A percentile compares a stretch with the other conserved stretches of the same genome.
phyloP scores from a whole-genome alignment of 2,888 invertebrate genomes.

The Silvanus unidentatus region DNA sequence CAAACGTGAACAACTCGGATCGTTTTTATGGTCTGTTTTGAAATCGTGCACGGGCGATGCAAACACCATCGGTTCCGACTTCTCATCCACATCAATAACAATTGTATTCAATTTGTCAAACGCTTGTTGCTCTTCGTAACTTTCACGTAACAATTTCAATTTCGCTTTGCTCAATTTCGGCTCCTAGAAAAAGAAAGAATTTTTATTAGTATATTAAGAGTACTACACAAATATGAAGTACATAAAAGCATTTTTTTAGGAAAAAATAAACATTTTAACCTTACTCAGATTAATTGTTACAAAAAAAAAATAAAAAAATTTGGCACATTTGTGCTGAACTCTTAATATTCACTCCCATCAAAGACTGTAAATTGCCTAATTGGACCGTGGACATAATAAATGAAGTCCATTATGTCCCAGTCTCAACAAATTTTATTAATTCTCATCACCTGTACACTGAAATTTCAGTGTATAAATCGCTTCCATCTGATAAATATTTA shows the following conservation, averaged over 20 bases:
- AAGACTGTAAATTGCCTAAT: no score
- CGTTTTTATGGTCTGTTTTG: not conserved
- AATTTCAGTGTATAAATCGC: no score
- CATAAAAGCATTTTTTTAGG: conserved; percentile 28
- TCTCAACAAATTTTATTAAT: no score
- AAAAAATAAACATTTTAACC: not conserved
- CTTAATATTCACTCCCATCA: conserved; percentile 20
- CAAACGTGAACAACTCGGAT: conserved; percentile 8
- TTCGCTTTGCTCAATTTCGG: conserved; percentile 30
- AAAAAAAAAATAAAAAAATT: no score
- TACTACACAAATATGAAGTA: conserved; percentile 11
- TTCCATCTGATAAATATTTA: no score
- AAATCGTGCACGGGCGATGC: not conserved
- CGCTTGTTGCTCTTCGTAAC: conserved; percentile 8
- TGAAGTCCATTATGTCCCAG: no score
- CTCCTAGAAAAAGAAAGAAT: conserved; percentile 30
- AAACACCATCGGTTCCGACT: not conserved
- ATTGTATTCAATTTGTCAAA: not conserved
- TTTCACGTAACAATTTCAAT: conserved; percentile 26
- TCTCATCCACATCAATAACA: conserved; percentile 1
- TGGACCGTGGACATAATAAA: no score
- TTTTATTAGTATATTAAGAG: conserved; percentile 29
- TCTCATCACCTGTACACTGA: no score
- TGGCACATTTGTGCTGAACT: conserved; percentile 32
- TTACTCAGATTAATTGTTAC: no score